phyloP scores from a whole-genome alignment of 2,888 invertebrate genomes.

The Tyria jacobaeae region DNA sequence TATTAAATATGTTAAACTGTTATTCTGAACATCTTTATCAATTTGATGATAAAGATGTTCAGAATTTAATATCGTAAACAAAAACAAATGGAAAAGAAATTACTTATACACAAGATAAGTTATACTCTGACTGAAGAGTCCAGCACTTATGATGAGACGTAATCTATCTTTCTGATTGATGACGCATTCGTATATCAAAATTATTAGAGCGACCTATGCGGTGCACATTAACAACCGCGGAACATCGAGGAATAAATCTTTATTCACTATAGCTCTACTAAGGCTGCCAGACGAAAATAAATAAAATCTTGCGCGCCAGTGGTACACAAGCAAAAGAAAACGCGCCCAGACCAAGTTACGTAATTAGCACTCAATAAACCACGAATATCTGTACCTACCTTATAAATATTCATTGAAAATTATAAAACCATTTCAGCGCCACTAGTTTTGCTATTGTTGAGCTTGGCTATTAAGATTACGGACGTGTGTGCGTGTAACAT shows the following conservation, averaged over 20 bases:
- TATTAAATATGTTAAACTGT: no score
- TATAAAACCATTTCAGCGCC: constrained; percentile 67
- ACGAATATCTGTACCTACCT: not conserved
- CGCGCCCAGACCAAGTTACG: constrained; percentile 63
- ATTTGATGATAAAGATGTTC: no score
- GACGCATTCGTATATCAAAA: constrained; percentile 50
- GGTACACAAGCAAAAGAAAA: constrained; percentile 67
- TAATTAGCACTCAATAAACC: constrained; percentile 41
- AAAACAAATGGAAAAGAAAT: no score
- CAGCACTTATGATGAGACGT: not conserved
- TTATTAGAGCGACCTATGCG: constrained; percentile 45
- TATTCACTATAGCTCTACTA: constrained; percentile 46
- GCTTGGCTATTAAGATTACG: constrained; percentile 63
- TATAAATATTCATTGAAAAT: constrained; percentile 32
- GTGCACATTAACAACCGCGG: constrained; percentile 55
- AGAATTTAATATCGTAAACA: no score
- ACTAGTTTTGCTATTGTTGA: constrained; percentile 73
- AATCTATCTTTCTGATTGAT: not conserved
- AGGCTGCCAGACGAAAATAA: constrained; percentile 71
- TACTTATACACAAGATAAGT: no score
- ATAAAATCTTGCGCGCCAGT: constrained; percentile 63
- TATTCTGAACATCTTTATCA: no score
- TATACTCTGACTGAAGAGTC: no score
- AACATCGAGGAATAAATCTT: constrained; percentile 56
- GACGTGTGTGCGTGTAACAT: constrained; percentile 65